A percentile compares a stretch with the other conserved stretches of the same genome.
These are phyloP conservation scores for Hemibagrus wyckioides DNA, from an alignment of 2,113 vertebrate genomes.

Conservation along the genomic window DNA sequence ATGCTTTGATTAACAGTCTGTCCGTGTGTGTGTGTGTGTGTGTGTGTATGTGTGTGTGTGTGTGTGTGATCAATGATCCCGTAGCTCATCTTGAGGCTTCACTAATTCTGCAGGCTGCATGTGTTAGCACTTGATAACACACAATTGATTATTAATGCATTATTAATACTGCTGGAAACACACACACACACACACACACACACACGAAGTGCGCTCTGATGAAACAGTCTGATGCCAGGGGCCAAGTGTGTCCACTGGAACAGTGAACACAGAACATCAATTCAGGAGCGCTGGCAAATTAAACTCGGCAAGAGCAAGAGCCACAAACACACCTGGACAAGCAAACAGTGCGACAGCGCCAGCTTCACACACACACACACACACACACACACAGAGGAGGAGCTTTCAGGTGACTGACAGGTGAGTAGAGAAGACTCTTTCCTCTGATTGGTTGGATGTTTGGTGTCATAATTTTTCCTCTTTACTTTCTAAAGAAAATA, in stretches of 20 bases:
- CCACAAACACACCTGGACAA: slow-evolving; percentile 48
- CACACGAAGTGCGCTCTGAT: slow-evolving; percentile 40
- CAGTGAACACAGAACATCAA: slow-evolving; percentile 58
- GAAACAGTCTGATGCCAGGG: slow-evolving; percentile 57
- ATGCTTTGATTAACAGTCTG: neutral
- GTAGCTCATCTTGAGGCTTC: slow-evolving; percentile 54
- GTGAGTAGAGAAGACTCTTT: neutral
- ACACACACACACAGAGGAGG: neutral
- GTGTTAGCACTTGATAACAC: slow-evolving; percentile 63
- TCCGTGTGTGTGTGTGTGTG: slow-evolving; percentile 38
- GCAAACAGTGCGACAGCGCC: slow-evolving; percentile 30
- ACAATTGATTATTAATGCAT: slow-evolving; percentile 75
- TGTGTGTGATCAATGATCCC: slow-evolving; percentile 47
- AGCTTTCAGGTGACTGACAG: neutral
- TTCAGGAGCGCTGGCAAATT: slow-evolving; percentile 62
- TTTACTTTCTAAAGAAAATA: neutral
- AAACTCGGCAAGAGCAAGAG: slow-evolving; percentile 50
- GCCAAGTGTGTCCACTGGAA: slow-evolving; percentile 65
- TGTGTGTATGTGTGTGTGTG: slow-evolving; percentile 27
- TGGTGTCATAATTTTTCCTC: neutral
- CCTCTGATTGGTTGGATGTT: neutral
- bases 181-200: slow-evolving; percentile 48
- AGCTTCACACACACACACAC: slow-evolving; percentile 12
- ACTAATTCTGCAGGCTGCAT: slow-evolving; percentile 59
- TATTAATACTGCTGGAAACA: slow-evolving; percentile 67